Evolutionary conservation across 2,888 invertebrate genomes (phyloP).

Genomic region (Diplazon laetatorius): DNA sequence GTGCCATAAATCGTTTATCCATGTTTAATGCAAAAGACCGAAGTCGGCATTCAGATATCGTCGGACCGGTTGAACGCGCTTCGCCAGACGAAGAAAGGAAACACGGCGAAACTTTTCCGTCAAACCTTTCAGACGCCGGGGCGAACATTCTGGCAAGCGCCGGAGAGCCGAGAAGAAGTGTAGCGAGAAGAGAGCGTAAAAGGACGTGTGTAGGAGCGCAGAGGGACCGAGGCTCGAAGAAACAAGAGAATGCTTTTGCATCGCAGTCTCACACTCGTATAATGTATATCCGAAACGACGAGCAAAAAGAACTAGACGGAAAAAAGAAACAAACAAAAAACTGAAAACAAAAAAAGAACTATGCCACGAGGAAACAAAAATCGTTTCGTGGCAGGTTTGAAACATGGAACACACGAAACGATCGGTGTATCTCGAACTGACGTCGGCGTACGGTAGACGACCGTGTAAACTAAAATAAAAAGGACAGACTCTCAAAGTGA

Average conservation of each 20-base stretch:
- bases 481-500: conserved; percentile 9
- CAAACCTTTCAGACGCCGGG: conserved; percentile 76
- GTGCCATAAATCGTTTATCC: conserved; percentile 80
- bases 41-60: conserved; percentile 67
- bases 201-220: conserved; percentile 61
- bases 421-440: conserved; percentile 45
- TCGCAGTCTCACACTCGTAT: conserved; percentile 72
- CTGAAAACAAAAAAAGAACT: conserved; percentile 45
- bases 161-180: conserved; percentile 46
- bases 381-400: conserved; percentile 45
- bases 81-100: conserved; percentile 50
- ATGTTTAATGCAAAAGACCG: conserved; percentile 78
- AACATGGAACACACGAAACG: conserved; percentile 53
- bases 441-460: conserved; percentile 25
- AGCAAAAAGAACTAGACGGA: conserved; percentile 36
- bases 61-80: conserved; percentile 61
- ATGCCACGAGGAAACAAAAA: conserved; percentile 52
- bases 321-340: too few species aligned
- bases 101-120: conserved; percentile 74
- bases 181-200: conserved; percentile 56
- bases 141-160: conserved; percentile 50
- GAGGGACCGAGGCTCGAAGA: conserved; percentile 68
- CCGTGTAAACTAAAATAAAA: conserved; percentile 55
- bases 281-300: conserved; percentile 48
- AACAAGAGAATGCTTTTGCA: conserved; percentile 82